Evolutionary conservation across 2,113 vertebrate species (phyloP), one percentile per base, ranked within the genome.

Genomic region (Struthidea cinerea): DNA sequence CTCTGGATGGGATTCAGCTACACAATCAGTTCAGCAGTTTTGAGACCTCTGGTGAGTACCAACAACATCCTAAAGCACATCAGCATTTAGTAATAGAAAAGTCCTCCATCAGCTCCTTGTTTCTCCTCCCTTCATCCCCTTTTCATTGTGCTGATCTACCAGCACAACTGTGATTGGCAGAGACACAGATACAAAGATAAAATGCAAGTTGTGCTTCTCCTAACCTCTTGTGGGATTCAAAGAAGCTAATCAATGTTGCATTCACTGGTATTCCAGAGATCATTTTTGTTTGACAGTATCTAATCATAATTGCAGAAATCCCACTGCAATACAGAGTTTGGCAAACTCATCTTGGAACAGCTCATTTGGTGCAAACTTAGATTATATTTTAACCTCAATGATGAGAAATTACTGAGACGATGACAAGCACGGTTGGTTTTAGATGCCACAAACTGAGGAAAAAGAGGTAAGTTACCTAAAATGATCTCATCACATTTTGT

Each of bases 381-480:
- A 84, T 89, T 84, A 41, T 89, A 84, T 89, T 95, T 93, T 94
- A 84, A 77, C 93, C 93, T 87, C 68, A 86, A 4, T 68, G 52
- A 68, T 22, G 30, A 94, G 77, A 78, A 96, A 94, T 92, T 79
- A 87, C 87, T 68, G 74, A 71, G 75, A 61, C 6, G 5, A 91
- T 82, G 73, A 82, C 61, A 89, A 91, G 91, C 84, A 84, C 1
- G 0, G 69, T 65, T 93, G 71, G 81, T 89, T 97, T 96, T 93
- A 95, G 84, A 89, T 73, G 77, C 57, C 49, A 85, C 49, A 90
- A 89, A 79, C 73, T 75, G 41, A 68, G 24, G 42, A 86, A 89
- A 89, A 96, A 90, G 39, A 93, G 69, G 49, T 84, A 92, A 89
- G 74, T 84, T 95, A 79, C 57, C 69, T 89, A 82, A 95, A 91